Conservation (phyloP, 2,888 invertebrate species). For the Cephus sareptanus region DNA sequence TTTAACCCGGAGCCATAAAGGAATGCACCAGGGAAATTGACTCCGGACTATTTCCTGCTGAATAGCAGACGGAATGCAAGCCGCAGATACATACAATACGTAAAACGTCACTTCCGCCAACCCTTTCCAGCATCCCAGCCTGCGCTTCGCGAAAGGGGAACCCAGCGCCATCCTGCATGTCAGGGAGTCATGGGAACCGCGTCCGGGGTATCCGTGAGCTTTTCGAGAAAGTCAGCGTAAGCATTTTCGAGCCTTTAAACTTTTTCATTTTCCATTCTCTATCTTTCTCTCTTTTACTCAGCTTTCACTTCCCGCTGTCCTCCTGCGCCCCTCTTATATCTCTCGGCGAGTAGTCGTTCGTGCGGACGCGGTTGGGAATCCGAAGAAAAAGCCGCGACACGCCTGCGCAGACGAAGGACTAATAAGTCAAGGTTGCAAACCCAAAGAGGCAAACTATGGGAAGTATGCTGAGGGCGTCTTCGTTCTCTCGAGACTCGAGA, state of each 20-base stretch:
- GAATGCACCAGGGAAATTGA: slow-evolving; percentile 48
- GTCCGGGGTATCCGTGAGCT: background rate
- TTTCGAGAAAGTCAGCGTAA: background rate
- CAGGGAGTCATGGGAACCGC: background rate
- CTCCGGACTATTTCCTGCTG: slow-evolving; percentile 30
- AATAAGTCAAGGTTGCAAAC: background rate
- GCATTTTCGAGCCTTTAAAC: background rate
- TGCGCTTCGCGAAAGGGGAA: background rate
- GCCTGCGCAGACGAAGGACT: background rate
- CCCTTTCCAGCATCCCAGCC: background rate
- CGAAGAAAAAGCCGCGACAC: background rate
- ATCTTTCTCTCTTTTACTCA: background rate
- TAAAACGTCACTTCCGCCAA: slow-evolving; percentile 20
- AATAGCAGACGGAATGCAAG: slow-evolving; percentile 24
- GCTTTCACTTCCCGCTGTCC: background rate
- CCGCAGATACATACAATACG: slow-evolving; percentile 23
- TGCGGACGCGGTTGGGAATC: background rate
- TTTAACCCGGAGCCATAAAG: slow-evolving; percentile 24
- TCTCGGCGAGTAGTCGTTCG: background rate
- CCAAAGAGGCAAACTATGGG: slow-evolving; percentile 1
- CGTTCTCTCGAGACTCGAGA: background rate
- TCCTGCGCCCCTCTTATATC: background rate
- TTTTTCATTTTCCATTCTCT: background rate
- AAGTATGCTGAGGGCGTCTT: slow-evolving; percentile 1
- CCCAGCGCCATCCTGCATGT: background rate